Evolutionary conservation across 2,113 vertebrate genomes (phyloP).

Genomic region (Strix aluco): DNA sequence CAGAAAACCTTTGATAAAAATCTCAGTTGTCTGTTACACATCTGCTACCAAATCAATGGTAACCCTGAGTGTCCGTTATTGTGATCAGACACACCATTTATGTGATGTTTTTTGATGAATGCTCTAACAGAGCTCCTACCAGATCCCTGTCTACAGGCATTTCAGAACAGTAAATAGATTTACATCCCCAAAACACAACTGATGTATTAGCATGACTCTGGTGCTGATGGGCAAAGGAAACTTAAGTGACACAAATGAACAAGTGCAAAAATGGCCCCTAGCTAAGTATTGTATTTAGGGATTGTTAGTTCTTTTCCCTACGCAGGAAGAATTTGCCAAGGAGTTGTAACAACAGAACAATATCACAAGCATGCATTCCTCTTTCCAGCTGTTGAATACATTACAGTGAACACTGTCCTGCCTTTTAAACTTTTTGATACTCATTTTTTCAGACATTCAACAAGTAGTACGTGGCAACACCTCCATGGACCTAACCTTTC

Average conservation of each 20-base stretch:
- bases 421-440: background rate
- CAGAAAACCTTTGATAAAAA: slow-evolving; percentile 38
- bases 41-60: slow-evolving; percentile 45
- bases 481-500: background rate
- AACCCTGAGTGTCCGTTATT: background rate
- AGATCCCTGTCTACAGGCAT: background rate
- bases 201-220: background rate
- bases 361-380: background rate
- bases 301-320: background rate
- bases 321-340: background rate
- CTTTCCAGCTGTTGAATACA: background rate
- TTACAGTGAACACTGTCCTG: background rate
- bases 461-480: background rate
- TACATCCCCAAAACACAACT: slow-evolving; percentile 3
- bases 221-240: background rate
- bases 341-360: background rate
- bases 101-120: background rate
- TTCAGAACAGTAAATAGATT: slow-evolving; percentile 22
- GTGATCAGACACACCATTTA: background rate
- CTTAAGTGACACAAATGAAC: background rate
- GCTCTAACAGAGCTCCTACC: slow-evolving; percentile 12
- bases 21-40: background rate
- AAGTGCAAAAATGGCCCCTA: background rate
- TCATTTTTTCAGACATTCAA: background rate
- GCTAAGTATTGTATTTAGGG: background rate